Conservation (phyloP, 2,797 vertebrate species). For the Etheostoma perlongum region DNA sequence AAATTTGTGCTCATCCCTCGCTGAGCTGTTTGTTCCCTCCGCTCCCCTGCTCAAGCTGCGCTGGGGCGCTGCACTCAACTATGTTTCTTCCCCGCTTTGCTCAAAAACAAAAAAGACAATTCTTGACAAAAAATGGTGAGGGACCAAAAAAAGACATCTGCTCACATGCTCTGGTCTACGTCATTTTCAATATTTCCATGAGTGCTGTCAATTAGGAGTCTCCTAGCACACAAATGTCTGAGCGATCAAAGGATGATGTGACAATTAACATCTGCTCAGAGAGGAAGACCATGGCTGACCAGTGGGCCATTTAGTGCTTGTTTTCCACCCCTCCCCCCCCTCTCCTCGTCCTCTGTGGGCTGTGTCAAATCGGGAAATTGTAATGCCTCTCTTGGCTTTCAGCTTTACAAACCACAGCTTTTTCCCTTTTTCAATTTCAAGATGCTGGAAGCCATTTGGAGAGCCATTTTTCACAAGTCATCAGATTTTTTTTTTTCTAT, state of each 20-base stretch:
- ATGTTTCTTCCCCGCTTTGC: too few relatives aligned
- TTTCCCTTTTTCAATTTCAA: constrained; percentile 24
- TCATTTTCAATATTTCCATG: constrained; percentile 4
- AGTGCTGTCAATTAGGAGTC: constrained; percentile 10
- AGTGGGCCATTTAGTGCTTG: constrained; percentile 23
- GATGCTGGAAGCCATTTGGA: constrained; percentile 45
- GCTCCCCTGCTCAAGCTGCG: too few relatives aligned
- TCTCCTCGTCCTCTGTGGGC: constrained; percentile 20
- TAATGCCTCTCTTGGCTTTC: constrained; percentile 35
- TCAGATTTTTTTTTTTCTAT: not conserved
- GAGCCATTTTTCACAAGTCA: not conserved
- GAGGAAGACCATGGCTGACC: constrained; percentile 13
- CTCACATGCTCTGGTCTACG: not conserved
- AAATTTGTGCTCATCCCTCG: too few relatives aligned
- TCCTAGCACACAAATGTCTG: constrained; percentile 6
- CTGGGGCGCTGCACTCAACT: too few relatives aligned
- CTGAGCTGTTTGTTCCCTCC: too few relatives aligned
- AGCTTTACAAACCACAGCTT: constrained; percentile 42
- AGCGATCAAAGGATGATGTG: not conserved
- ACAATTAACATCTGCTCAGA: constrained; percentile 26
- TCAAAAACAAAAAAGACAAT: too few relatives aligned
- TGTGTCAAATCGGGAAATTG: constrained; percentile 42
- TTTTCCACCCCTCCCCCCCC: constrained; percentile 4
- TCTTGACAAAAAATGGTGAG: too few relatives aligned
- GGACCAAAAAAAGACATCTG: too few relatives aligned